These are phyloP conservation scores for Collichthys lucidus DNA, from an alignment of 2,113 vertebrate genomes.

Conservation along the genomic window DNA sequence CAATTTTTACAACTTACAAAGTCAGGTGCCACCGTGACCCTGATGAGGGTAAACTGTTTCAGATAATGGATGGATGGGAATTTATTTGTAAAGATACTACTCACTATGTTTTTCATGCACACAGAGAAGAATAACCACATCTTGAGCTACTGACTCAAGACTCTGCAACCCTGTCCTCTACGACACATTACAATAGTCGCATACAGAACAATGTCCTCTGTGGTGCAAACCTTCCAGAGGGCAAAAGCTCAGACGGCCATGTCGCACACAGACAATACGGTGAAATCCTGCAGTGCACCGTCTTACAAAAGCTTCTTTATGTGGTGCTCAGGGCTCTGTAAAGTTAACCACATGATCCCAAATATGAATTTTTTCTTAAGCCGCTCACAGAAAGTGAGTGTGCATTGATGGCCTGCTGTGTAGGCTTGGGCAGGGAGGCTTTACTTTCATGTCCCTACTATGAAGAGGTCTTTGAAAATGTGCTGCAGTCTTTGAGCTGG, in stretches of 20 bases:
- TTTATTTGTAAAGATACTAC: not conserved
- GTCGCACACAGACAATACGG: not conserved
- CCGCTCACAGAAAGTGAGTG: not conserved
- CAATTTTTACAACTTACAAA: too few relatives aligned
- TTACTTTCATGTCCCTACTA: not conserved
- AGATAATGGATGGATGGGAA: too few relatives aligned
- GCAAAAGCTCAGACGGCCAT: not conserved
- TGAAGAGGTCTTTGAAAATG: not conserved
- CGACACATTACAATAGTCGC: not conserved
- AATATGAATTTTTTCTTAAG: not conserved
- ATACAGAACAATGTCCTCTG: not conserved
- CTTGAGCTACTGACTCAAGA: not conserved
- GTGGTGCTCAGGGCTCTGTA: not conserved
- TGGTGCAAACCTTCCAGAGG: not conserved
- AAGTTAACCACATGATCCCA: not conserved
- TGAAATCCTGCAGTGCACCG: not conserved
- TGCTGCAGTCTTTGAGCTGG: constrained; percentile 3
- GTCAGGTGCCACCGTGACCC: too few relatives aligned
- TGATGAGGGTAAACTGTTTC: too few relatives aligned
- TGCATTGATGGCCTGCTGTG: constrained; percentile 9
- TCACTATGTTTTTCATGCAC: not conserved
- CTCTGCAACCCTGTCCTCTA: not conserved
- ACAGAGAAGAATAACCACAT: not conserved
- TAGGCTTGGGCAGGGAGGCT: not conserved
- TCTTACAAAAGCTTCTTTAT: not conserved